Evolutionary conservation across 2,888 invertebrate genomes (phyloP), one percentile per base, ranked within the genome.

Genomic region (Drosophila macrospina): DNA sequence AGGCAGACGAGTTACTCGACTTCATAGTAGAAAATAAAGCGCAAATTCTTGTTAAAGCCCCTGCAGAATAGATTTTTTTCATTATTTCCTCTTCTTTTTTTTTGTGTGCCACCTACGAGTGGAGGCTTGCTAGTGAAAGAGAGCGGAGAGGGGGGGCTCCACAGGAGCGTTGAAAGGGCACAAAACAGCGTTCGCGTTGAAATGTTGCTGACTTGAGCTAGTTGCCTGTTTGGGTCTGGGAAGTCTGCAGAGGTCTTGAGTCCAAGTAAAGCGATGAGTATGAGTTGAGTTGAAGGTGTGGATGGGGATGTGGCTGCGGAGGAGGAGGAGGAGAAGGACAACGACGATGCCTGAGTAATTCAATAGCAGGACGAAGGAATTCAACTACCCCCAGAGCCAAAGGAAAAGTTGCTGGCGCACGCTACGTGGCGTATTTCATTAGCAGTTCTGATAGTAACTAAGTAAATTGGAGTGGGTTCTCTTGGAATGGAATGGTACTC

Each of bases 141-240:
- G 42, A 48, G 59, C 34, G 5, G 59, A 37, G 5, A 39, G 39
- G 30, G 41, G 41, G 37, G 39, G 50, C 26, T 52, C 61, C 48
- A 68, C 54, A 47, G 71, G 75, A 60, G 76, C 70, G 88, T 71
- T 84, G 76, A 89, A 84, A 89, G 89, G 83, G 89, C 88, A 79
- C 88, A 89, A 89, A 88, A 78, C 82, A 82, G 63, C 71, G 82
- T 68, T 57, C 75, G 57, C 62, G 69, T 68, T 78, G 75, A 83
- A 83, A 83, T 89, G 83, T 87, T 88, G 88, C 89, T 85, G 89
- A 89, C 83, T 89, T 78, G 89, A 88, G 89, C 82, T 78, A 80
- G 81, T 84, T 75, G 70, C 71, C 39, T 37, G 57, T 47, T 45
- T 44, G 62, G 78, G 67, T 65, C 16, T 51, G 51, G 45, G 34